Evolutionary conservation across 2,888 invertebrate genomes (phyloP), one percentile per base, ranked within the genome.

Genomic region (Mesorhabditis sp.): DNA sequence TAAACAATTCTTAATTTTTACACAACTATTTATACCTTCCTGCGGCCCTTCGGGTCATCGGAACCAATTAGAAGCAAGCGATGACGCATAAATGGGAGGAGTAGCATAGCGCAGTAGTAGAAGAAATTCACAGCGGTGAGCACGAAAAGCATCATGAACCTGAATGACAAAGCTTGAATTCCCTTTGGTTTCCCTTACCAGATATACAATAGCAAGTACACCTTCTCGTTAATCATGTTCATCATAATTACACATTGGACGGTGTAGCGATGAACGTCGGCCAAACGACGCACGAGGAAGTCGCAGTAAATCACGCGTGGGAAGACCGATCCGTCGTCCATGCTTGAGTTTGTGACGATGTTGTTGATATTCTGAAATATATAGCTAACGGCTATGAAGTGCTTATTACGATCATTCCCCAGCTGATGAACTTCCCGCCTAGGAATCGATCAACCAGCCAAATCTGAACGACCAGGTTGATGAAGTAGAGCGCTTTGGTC

Each of bases 221-320:
- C 68, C 67, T 79, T 80, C 69, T 80, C 80, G 50, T 80, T 80
- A 70, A 80, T 80, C 77, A 81, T 76, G 69, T 81, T 81, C 77
- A 81, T 74, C 80, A 80, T 80, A 45, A 80, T 76, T 45, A 79
- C 79, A 62, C 82, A 82, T 69, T 82, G 82, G 28, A 82, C 76
- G 13, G 81, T 74, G 68, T 80, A 72, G 15, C 75, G 72, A 67
- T 83, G 82, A 62, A 68, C 66, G 65, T 83, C 79, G 45, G 74
- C 82, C 63, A 80, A 66, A 13, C 70, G 72, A 6, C 80, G 77
- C 62, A 80, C 80, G 65, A 65, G 65, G 72, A 83, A 83, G 68
- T 82, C 82, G 69, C 87, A 87, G 76, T 88, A 76, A 66, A 87
- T 87, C 70, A 87, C 86, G 43, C 87, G 76, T 65, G 87, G 87